Base-by-base conservation (phyloP, 1,140 invertebrate species). In the Penaeus chinensis region DNA sequence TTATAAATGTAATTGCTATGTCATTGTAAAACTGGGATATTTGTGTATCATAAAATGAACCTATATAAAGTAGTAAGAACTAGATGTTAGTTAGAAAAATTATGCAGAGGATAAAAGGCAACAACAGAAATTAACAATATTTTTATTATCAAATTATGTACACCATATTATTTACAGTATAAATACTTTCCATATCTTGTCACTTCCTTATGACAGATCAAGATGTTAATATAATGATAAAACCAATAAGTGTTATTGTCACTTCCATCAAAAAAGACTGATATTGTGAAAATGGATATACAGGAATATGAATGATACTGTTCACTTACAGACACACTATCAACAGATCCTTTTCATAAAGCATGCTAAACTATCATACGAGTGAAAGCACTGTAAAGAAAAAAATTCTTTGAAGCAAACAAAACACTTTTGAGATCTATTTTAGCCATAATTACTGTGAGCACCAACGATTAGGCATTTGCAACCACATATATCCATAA, bases 141-240 rank as follows among this genome's bases (percentile, higher is more conserved):
- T 84, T 84, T 84, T 84, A 84, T 84, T 84, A 84, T 84, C 82
- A 84, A 84, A 84, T 74, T 84, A 71, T 84, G 69, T 84, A 84
- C 82, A 84, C 69, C 82, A 66, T 84, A 84, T 84, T 84, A 84
- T 84, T 84, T 84, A 84, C 82, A 84, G 66, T 76, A 84, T 84
- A 84, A 84, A 84, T 84, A 84, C 71, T 76, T 62, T 84, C 82
- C 69, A 18, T 82, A 65, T 60, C 74, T 84, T 84, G 47, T 76
- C 63, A 82, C 60, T 37, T 37, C 22, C 69, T 61, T 60, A 83
- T 47, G 27, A 66, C 32, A 54, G 81, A 82, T 66, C 82, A 84
- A 22, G 63, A 24, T 32, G 24, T 71, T 82, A 63, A 22, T n/a
- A 62, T 24, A 83, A 27, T 8, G 61, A 22, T 61, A 76, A 61